Evolutionary conservation across 2,797 vertebrate species (phyloP).

Genomic region (Chelidonichthys spinosus): DNA sequence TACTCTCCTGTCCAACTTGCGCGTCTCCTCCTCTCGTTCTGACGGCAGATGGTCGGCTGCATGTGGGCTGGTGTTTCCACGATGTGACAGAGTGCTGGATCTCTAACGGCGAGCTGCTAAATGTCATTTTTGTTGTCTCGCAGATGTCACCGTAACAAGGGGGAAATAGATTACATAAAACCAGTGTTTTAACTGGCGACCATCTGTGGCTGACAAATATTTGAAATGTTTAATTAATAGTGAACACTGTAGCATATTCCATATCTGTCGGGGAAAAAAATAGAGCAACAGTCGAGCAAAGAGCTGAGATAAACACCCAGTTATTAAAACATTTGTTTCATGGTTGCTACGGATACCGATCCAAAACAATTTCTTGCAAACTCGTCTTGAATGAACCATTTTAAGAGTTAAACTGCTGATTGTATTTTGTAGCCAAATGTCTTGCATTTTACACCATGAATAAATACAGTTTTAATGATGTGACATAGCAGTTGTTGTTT

Average conservation of each 20-base stretch:
- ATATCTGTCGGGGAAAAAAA: conserved; percentile 6
- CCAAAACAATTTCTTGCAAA: conserved; percentile 3
- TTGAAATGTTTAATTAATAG: conserved; percentile 18
- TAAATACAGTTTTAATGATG: too few relatives aligned
- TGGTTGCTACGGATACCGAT: conserved; percentile 1
- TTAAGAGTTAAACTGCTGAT: neutral
- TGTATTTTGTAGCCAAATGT: neutral
- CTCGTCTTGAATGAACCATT: conserved; percentile 1
- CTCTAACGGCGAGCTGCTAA: conserved; percentile 70
- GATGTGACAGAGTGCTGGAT: conserved; percentile 71
- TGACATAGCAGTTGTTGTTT: too few relatives aligned
- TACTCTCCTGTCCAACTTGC: conserved; percentile 59
- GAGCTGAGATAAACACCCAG: conserved; percentile 36
- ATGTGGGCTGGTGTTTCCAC: conserved; percentile 75
- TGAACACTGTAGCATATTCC: neutral
- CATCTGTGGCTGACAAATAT: conserved; percentile 70
- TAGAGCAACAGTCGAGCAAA: conserved; percentile 5
- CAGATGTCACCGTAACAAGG: conserved; percentile 76
- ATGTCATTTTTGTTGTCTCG: conserved; percentile 78
- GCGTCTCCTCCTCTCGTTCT: conserved; percentile 44
- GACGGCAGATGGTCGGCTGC: conserved; percentile 62
- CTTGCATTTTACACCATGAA: neutral
- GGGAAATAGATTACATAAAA: conserved; percentile 66
- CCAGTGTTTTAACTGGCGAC: conserved; percentile 57
- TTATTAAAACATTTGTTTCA: conserved; percentile 51